phyloP scores from a whole-genome alignment of 2,113 vertebrate species.

The Dendropsophus ebraccatus region DNA sequence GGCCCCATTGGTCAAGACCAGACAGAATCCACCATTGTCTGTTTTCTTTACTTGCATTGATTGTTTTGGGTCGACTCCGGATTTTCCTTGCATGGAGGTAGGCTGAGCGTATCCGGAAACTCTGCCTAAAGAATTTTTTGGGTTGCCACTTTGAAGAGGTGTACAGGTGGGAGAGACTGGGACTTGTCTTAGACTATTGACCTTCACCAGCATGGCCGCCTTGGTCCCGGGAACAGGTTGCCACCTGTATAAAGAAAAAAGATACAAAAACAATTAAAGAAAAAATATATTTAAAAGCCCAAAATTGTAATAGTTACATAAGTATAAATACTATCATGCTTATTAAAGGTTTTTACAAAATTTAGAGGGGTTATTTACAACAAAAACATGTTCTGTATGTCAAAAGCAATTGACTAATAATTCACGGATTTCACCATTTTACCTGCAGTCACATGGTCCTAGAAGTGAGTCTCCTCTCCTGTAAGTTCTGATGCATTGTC shows the following conservation, averaged over 20 bases:
- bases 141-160: conserved; percentile 64
- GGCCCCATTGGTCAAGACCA: conserved; percentile 73
- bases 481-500: too few species aligned
- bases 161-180: conserved; percentile 65
- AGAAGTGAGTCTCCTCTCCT: too few species aligned
- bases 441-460: too few species aligned
- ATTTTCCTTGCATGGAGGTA: conserved; percentile 58
- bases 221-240: conserved; percentile 84
- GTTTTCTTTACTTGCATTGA: conserved; percentile 84
- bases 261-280: conserved; percentile 66
- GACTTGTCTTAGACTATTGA: conserved; percentile 78
- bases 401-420: too few species aligned
- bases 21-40: conserved; percentile 83
- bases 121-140: conserved; percentile 65
- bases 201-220: conserved; percentile 88
- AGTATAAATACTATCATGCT: too few species aligned
- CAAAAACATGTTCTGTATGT: too few species aligned
- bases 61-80: conserved; percentile 72
- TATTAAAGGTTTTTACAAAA: too few species aligned
- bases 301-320: too few species aligned
- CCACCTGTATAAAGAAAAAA: conserved; percentile 73
- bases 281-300: too few species aligned
- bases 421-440: too few species aligned
- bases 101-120: conserved; percentile 67
- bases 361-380: too few species aligned